Conservation (phyloP, 1,140 invertebrate genomes). For the Drosophila equinoxialis region DNA sequence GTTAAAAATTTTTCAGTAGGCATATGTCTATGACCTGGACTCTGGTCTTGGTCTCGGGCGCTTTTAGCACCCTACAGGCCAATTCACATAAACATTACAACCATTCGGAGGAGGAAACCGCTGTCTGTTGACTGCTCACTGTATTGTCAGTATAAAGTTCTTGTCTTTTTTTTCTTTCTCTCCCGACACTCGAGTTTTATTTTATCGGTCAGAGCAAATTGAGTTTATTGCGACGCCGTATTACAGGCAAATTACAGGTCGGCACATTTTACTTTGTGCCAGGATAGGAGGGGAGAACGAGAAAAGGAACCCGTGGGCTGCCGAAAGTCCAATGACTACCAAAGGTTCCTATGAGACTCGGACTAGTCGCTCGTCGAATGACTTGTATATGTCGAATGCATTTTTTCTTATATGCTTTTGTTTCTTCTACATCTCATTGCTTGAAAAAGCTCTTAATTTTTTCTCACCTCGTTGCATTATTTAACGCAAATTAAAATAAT, state of each 20-base stretch:
- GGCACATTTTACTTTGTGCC: slow-evolving; percentile 81
- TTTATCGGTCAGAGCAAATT: slow-evolving; percentile 67
- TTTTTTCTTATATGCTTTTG: slow-evolving; percentile 5
- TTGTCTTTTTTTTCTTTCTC: slow-evolving; percentile 1
- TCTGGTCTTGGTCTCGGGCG: slow-evolving; percentile 29
- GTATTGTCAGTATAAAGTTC: slow-evolving; percentile 22
- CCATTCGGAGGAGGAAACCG: slow-evolving; percentile 58
- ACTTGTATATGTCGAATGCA: slow-evolving; percentile 9
- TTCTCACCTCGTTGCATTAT: slow-evolving; percentile 82
- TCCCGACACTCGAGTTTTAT: slow-evolving; percentile 62
- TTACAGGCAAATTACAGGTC: slow-evolving; percentile 81
- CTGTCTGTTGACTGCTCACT: slow-evolving; percentile 36
- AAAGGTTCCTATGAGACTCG: slow-evolving; percentile 18
- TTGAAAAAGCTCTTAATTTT: slow-evolving; percentile 76
- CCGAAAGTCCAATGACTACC: slow-evolving; percentile 26
- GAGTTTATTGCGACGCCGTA: slow-evolving; percentile 80
- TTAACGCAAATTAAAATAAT: slow-evolving; percentile 82
- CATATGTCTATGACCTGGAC: slow-evolving; percentile 11
- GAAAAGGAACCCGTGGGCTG: not conserved
- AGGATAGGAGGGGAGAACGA: slow-evolving; percentile 57
- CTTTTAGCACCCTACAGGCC: slow-evolving; percentile 71
- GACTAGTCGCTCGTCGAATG: slow-evolving; percentile 2
- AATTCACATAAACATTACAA: slow-evolving; percentile 64
- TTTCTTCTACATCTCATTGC: slow-evolving; percentile 36
- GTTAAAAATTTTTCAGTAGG: slow-evolving; percentile 64